Base-by-base conservation (phyloP, 2,888 invertebrate genomes). In the Itoplectis maculator region DNA sequence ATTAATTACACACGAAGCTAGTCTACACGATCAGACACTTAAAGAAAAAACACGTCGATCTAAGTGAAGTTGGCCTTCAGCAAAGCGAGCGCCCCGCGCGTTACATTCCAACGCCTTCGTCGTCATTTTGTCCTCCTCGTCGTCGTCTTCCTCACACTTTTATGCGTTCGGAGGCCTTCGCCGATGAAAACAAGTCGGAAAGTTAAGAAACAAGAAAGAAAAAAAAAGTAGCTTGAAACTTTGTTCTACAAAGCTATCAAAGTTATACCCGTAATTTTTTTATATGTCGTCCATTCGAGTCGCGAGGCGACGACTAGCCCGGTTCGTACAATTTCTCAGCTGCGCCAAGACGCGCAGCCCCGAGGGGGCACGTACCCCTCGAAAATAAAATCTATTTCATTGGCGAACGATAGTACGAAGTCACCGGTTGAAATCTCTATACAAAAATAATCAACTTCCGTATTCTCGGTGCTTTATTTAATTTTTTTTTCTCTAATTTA, bases 201-300 rank as follows among this genome's bases (percentile, higher is more conserved):
- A 61, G 20, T 18, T 18, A 61, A n/a, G n/a, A n/a, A n/a, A n/a
- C n/a, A n/a, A n/a, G 49, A 37, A 56, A 56, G 9, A 47, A 79
- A 23, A 54, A 63, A 51, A 59, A 76, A 47, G 63, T 5, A 49
- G 37, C 68, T 83, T 70, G 15, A 74, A 85, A 81, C 75, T 76
- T 82, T 76, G 63, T 82, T 82, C 80, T 80, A 80, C 75, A 80
- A 83, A 85, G 82, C 85, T 80, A 79, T 82, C 73, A 85, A 85
- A 83, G 83, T 78, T 81, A 73, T 82, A 85, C 83, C 85, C 85
- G 85, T 85, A 83, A 85, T 85, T 74, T 78, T 74, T 78, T 74
- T 72, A 59, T 75, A 70, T 70, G 69, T 11, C 61, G 68, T 79
- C 49, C 35, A 66, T 76, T 29, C 35, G 35, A 45, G n/a, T 51